Conservation (phyloP, 2,888 invertebrate genomes). For the Cryptops parisi region DNA sequence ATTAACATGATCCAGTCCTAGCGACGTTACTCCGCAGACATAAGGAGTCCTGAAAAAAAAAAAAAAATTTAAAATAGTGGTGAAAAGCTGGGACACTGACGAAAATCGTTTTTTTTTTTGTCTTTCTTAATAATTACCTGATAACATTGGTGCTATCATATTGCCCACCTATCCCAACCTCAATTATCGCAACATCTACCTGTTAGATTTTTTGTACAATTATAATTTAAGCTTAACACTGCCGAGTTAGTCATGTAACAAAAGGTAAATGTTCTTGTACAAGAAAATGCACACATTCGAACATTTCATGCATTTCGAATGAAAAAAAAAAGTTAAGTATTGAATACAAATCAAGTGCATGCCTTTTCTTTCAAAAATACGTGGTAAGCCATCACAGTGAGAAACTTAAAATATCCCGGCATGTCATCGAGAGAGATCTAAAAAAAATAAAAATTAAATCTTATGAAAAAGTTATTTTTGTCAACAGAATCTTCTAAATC, state of each 20-base stretch:
- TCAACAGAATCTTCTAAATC: too few relatives aligned
- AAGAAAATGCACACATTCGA: too few relatives aligned
- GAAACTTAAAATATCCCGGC: slow-evolving; percentile 88
- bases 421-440: slow-evolving; percentile 50
- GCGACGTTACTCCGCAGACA: slow-evolving; percentile 76
- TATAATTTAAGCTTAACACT: neutral
- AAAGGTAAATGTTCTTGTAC: too few relatives aligned
- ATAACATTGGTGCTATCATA: slow-evolving; percentile 89
- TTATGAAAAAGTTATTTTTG: too few relatives aligned
- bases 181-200: slow-evolving; percentile 83
- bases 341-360: too few relatives aligned
- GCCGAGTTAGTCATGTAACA: neutral
- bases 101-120: neutral
- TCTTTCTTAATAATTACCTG: slow-evolving; percentile 37
- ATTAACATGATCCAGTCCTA: slow-evolving; percentile 79
- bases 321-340: too few relatives aligned
- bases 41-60: slow-evolving; percentile 48
- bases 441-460: slow-evolving; percentile 23
- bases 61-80: neutral
- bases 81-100: neutral
- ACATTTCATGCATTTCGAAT: too few relatives aligned
- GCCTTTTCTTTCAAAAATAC: slow-evolving; percentile 59
- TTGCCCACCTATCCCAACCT: slow-evolving; percentile 95
- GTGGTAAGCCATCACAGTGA: slow-evolving; percentile 80
- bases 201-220: slow-evolving; percentile 7